These are phyloP conservation scores for Spongilla lacustris DNA, from an alignment of 37 sponge, comb jelly and placozoan species.

Conservation along the genomic window DNA sequence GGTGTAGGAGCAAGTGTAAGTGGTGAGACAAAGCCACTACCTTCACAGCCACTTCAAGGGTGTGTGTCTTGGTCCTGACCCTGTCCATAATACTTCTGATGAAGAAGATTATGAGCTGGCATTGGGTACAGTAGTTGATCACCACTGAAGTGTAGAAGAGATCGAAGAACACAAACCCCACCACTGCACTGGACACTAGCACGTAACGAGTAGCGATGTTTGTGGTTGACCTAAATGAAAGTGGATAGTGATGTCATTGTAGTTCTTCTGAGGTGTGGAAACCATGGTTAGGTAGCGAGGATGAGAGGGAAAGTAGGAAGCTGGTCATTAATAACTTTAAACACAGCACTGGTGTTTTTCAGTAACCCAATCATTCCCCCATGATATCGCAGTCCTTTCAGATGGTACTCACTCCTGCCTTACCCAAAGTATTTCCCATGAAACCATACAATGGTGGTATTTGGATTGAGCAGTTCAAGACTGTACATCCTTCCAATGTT, in stretches of 20 bases:
- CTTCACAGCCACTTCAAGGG: conserved; percentile 57
- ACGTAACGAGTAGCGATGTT: conserved; percentile 19
- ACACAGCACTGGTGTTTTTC: too few relatives aligned
- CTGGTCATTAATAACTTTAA: too few relatives aligned
- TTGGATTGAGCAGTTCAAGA: conserved; percentile 37
- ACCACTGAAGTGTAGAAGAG: conserved; percentile 74
- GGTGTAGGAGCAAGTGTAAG: background rate
- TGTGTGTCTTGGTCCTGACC: conserved; percentile 47
- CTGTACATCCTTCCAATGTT: conserved; percentile 51
- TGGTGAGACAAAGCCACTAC: conserved; percentile 20
- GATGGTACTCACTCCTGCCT: background rate
- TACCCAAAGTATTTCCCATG: conserved; percentile 9
- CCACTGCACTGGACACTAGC: conserved; percentile 30
- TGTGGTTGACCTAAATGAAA: background rate
- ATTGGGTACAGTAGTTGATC: conserved; percentile 83
- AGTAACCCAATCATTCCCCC: too few relatives aligned
- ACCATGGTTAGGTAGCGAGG: background rate
- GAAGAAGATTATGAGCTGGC: conserved; percentile 82
- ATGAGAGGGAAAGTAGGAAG: background rate
- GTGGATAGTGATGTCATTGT: too few relatives aligned
- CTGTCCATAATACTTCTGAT: conserved; percentile 53
- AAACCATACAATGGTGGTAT: conserved; percentile 36
- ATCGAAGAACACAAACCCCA: conserved; percentile 75
- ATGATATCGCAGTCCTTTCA: too few relatives aligned
- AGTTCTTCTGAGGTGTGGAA: background rate